Conservation (phyloP, 64 coral and sea anemone species). For the Platygyra sinensis region DNA sequence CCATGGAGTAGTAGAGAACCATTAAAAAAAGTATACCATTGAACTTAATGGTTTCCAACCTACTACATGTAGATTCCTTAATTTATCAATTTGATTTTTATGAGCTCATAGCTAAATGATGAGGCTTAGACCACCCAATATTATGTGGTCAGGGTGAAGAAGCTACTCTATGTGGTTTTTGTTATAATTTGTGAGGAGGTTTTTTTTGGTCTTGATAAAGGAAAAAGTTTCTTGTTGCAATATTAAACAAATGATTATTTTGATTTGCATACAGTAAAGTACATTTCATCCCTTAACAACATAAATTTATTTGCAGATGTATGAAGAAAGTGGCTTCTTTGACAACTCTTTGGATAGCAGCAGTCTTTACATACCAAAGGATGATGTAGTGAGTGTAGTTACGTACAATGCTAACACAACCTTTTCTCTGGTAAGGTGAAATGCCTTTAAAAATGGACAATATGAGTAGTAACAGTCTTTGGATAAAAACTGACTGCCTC, state of each 20-base stretch:
- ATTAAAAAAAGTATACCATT: no score
- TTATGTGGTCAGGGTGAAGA: not conserved
- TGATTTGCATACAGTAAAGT: not conserved
- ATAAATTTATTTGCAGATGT: slow-evolving; percentile 34
- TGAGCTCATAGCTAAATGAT: not conserved
- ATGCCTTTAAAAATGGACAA: not conserved
- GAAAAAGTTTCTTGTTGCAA: not conserved
- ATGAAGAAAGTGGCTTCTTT: slow-evolving; percentile 86
- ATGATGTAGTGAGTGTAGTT: slow-evolving; percentile 71
- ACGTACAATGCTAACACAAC: slow-evolving; percentile 89
- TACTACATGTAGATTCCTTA: no score
- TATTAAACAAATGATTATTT: not conserved
- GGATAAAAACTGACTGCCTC: not conserved
- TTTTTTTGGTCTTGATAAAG: not conserved
- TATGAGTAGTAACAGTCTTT: not conserved
- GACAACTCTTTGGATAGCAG: slow-evolving; percentile 75
- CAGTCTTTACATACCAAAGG: slow-evolving; percentile 45
- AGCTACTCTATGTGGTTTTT: no score
- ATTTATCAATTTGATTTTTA: not conserved
- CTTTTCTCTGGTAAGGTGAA: slow-evolving; percentile 85
- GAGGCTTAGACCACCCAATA: not conserved
- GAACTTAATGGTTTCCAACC: no score
- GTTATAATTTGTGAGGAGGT: no score
- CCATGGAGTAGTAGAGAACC: no score
- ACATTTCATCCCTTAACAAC: no score